phyloP scores from a whole-genome alignment of 2,888 invertebrate species.

The Eudemis profundana region DNA sequence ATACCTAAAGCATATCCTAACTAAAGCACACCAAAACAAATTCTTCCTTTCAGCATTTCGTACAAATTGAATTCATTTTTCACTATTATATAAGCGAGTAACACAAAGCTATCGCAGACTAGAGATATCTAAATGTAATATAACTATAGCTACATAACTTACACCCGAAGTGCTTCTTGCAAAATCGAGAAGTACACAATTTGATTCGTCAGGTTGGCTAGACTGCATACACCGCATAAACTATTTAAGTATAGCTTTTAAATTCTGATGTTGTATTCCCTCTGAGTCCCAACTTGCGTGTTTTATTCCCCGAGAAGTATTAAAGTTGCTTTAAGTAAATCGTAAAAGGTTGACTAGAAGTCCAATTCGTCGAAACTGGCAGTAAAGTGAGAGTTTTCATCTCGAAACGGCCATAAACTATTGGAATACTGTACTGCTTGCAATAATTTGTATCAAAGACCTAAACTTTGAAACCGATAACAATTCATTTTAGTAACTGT shows the following conservation, averaged over 20 bases:
- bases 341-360: constrained; percentile 56
- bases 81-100: background rate
- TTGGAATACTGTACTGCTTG: constrained; percentile 58
- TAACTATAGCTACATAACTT: background rate
- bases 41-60: background rate
- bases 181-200: constrained; percentile 11
- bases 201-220: constrained; percentile 35
- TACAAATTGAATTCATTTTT: background rate
- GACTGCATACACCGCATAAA: constrained; percentile 38
- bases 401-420: constrained; percentile 66
- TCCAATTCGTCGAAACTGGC: constrained; percentile 65
- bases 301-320: constrained; percentile 53
- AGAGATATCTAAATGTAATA: background rate
- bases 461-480: background rate
- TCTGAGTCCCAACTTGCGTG: constrained; percentile 35
- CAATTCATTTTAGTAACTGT: background rate
- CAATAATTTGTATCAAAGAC: constrained; percentile 49
- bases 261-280: constrained; percentile 32
- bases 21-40: background rate
- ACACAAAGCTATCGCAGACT: background rate
- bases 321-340: constrained; percentile 57
- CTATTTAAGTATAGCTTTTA: constrained; percentile 38
- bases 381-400: constrained; percentile 73
- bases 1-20: background rate
- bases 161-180: background rate